Evolutionary conservation across 2,113 vertebrate genomes (phyloP).

Genomic region (Callocephalon fimbriatum): DNA sequence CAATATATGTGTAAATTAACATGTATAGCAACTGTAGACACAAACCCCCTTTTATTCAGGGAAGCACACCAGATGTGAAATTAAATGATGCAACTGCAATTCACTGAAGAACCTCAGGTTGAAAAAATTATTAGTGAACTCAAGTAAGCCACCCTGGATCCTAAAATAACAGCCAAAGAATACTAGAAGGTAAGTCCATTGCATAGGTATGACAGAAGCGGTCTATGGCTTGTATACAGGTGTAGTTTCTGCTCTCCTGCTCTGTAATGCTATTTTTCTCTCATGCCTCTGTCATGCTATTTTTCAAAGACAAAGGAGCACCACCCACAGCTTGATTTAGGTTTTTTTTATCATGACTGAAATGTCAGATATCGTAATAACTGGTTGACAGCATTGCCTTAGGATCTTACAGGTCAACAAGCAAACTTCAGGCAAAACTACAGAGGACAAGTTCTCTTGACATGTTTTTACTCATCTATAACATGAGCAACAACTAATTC

Average conservation of each 20-base stretch:
- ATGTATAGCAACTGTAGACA: neutral
- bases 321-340: neutral
- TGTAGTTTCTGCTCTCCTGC: neutral
- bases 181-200: neutral
- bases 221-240: neutral
- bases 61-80: neutral
- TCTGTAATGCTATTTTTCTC: no score
- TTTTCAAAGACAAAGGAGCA: neutral
- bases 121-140: neutral
- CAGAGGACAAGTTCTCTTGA: neutral
- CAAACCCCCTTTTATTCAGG: neutral
- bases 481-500: neutral
- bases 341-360: neutral
- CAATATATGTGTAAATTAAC: fast-evolving
- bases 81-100: neutral
- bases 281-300: neutral
- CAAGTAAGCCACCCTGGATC: neutral
- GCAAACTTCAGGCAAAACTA: neutral
- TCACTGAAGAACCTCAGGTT: neutral
- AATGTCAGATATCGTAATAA: neutral
- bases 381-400: neutral
- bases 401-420: neutral
- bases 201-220: neutral
- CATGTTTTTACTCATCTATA: neutral
- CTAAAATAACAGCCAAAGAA: neutral